A percentile compares a stretch with the other conserved stretches of the same genome.
phyloP scores from a whole-genome alignment of 2,888 invertebrate species.

The Dichetophora obliterata region DNA sequence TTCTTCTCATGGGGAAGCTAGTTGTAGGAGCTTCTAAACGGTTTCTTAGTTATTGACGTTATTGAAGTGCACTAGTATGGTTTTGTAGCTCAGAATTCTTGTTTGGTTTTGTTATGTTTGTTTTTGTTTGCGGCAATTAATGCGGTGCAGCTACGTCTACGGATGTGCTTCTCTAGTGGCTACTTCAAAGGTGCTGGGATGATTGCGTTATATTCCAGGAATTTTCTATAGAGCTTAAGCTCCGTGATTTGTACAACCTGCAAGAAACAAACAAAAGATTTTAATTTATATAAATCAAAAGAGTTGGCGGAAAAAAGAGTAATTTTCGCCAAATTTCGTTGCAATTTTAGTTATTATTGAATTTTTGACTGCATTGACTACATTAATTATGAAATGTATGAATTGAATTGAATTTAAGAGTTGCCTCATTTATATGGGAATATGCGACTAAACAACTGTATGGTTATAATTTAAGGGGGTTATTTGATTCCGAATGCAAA shows the following conservation, averaged over 20 bases:
- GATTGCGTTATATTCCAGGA: not conserved
- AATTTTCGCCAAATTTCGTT: too few species aligned
- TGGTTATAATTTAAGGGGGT: too few species aligned
- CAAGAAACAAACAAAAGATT: not conserved
- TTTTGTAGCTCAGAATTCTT: not conserved
- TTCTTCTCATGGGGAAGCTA: conserved; percentile 9
- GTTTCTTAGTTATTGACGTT: not conserved
- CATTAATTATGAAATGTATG: too few species aligned
- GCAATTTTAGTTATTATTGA: too few species aligned
- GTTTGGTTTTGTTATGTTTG: not conserved
- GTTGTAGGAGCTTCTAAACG: not conserved
- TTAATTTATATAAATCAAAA: too few species aligned
- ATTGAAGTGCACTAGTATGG: conserved; percentile 23
- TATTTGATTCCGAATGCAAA: too few species aligned
- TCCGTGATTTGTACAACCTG: conserved; percentile 24
- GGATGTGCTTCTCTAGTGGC: not conserved
- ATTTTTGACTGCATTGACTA: too few species aligned
- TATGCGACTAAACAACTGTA: too few species aligned
- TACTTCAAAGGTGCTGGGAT: not conserved
- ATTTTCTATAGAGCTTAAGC: conserved; percentile 8
- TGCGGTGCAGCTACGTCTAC: conserved; percentile 2
- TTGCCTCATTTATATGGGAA: too few species aligned
- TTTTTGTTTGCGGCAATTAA: conserved; percentile 14
- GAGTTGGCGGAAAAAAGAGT: too few species aligned
- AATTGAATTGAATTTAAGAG: too few species aligned